Conservation (phyloP, 2,113 vertebrate genomes). For the Planiliza haematocheilus region DNA sequence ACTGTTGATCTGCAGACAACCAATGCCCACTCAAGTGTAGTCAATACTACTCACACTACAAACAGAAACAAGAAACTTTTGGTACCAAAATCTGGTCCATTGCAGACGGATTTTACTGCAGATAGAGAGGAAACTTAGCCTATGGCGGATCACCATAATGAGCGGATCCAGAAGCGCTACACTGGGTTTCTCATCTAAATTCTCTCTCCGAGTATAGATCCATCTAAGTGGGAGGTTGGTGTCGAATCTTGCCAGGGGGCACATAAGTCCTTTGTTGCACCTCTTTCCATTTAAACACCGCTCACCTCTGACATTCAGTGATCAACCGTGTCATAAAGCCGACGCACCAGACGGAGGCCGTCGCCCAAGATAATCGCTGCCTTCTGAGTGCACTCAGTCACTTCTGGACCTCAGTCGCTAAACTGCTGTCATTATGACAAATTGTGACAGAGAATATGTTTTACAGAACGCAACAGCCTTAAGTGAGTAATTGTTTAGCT, state of each 20-base stretch:
- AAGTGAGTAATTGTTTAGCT: conserved; percentile 14
- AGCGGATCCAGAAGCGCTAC: too few relatives aligned
- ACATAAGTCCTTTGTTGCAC: conserved; percentile 19
- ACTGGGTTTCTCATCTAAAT: too few relatives aligned
- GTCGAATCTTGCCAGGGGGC: conserved; percentile 22
- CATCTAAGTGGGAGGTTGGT: not conserved
- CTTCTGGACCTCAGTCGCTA: conserved; percentile 22
- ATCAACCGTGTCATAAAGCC: conserved; percentile 30
- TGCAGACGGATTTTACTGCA: too few relatives aligned
- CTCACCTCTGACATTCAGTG: conserved; percentile 33
- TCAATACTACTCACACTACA: too few relatives aligned
- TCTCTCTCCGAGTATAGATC: not conserved
- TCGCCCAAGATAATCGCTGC: not conserved
- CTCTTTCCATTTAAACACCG: conserved; percentile 7
- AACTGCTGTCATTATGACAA: not conserved
- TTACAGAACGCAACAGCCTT: conserved; percentile 5
- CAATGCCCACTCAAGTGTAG: too few relatives aligned
- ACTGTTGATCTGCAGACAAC: too few relatives aligned
- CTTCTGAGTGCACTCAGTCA: conserved; percentile 11
- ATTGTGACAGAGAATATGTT: conserved; percentile 17
- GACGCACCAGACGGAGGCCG: conserved; percentile 8
- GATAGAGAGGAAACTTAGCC: too few relatives aligned
- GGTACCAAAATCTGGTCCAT: too few relatives aligned
- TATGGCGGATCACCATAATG: too few relatives aligned
- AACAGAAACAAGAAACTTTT: too few relatives aligned